Evolutionary conservation across 1,140 invertebrate genomes (phyloP).

Genomic region (Drosophila hydei): DNA sequence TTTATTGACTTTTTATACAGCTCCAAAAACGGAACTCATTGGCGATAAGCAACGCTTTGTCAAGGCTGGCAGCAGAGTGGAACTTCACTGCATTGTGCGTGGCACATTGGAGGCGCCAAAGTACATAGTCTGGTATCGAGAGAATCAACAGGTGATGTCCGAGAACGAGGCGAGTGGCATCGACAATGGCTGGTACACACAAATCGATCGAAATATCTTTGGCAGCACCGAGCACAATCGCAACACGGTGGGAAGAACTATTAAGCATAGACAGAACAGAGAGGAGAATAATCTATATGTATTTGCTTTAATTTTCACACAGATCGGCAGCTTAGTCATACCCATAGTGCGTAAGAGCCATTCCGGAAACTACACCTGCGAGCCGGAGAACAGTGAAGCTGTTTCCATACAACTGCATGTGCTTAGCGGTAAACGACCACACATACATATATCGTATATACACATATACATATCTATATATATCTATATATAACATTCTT

Average conservation of each 20-base stretch:
- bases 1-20: too few relatives aligned
- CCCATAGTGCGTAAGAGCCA: conserved; percentile 85
- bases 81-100: conserved; percentile 86
- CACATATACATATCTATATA: not conserved
- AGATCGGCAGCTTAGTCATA: conserved; percentile 86
- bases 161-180: conserved; percentile 55
- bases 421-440: conserved; percentile 65
- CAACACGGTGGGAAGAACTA: conserved; percentile 51
- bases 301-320: too few relatives aligned
- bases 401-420: conserved; percentile 74
- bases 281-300: not conserved
- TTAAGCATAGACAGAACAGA: not conserved
- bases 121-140: conserved; percentile 87
- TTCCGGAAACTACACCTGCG: conserved; percentile 77
- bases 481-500: too few relatives aligned
- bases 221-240: conserved; percentile 70
- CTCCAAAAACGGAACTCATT: conserved; percentile 85
- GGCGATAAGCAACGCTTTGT: conserved; percentile 86
- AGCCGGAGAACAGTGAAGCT: conserved; percentile 72
- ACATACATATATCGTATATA: not conserved
- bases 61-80: conserved; percentile 86
- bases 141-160: conserved; percentile 87
- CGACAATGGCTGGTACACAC: conserved; percentile 66
- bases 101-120: conserved; percentile 86
- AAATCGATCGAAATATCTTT: conserved; percentile 73